Evolutionary conservation across 2,797 vertebrate genomes (phyloP).

Genomic region (Squalus acanthias): DNA sequence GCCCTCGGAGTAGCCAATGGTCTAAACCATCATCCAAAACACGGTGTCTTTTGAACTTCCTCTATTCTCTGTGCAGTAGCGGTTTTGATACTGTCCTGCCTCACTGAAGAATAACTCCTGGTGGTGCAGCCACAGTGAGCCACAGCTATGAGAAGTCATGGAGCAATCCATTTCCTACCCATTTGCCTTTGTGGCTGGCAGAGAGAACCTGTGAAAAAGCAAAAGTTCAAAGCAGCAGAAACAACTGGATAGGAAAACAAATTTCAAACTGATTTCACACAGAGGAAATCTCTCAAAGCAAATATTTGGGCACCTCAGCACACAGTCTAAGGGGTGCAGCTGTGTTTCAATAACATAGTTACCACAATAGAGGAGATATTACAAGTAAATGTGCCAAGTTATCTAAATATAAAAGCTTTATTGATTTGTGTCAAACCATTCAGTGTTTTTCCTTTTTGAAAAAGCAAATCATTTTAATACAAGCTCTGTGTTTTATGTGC

Average conservation of each 20-base stretch:
- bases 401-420: background rate
- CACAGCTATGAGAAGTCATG: background rate
- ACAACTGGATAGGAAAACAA: background rate
- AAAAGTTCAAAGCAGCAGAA: background rate
- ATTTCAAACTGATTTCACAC: background rate
- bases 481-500: background rate
- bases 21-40: background rate
- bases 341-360: background rate
- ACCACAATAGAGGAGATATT: background rate
- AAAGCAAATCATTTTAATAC: background rate
- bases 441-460: background rate
- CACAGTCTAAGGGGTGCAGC: background rate
- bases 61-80: too few relatives aligned
- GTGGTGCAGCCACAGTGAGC: background rate
- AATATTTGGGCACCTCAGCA: background rate
- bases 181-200: background rate
- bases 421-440: background rate
- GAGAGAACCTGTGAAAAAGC: background rate
- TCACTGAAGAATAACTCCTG: background rate
- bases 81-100: background rate
- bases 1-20: background rate
- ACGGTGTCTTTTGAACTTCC: slow-evolving; percentile 2
- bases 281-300: background rate
- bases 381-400: background rate
- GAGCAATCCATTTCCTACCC: background rate